Evolutionary conservation across 2,888 invertebrate genomes (phyloP), one percentile per base, ranked within the genome.

Genomic region (Trisateles emortualis): DNA sequence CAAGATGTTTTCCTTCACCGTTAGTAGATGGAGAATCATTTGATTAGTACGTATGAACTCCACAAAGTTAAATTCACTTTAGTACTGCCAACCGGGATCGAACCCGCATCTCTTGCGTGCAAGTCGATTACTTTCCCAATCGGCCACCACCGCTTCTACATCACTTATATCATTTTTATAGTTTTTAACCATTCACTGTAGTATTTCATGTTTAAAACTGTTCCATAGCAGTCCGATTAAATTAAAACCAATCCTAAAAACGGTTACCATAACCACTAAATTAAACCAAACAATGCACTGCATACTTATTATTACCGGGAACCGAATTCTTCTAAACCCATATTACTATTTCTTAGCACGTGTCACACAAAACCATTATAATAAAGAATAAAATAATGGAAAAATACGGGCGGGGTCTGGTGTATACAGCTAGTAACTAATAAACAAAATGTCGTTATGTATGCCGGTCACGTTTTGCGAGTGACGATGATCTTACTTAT

Each of bases 351-450:
- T 68, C 68, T 40, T 58, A 64, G 58, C 68, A 68, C 71, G 70
- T 32, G 41, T 56, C 40, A 51, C 56, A 63, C 52, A 35, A 52
- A 66, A 59, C 53, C 50, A 71, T 73, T 64, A 67, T 58, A 67
- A 61, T 73, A 71, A 68, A 67, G 58, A 58, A 74, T 52, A 71
- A 67, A 62, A 69, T 54, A 68, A 67, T 74, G 74, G 77, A 76
- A 76, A 66, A 67, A 61, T 70, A 68, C 66, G 58, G 49, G 42
- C 59, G 54, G 16, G 16, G 40, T 46, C 53, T 32, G 49, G 54
- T n/a, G 49, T 59, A 42, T 52, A 47, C 41, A 42, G 59, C 56
- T 59, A 65, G 60, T 68, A 60, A 59, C 68, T 58, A 58, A 63
- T 59, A 61, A 54, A 49, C 52, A 39, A 49, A 33, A 43, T 32